Evolutionary conservation across 2,113 vertebrate genomes (phyloP).

Genomic region (Bos taurus): ARS-UCD2.0 NC_037348.1:23657501-23658000

Average conservation of each 20-base stretch:
- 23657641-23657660: neutral
- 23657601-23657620: neutral
- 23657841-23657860: rapidly evolving
- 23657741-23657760: neutral
- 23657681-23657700: neutral
- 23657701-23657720: neutral
- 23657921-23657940: neutral
- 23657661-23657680: neutral
- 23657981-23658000: neutral
- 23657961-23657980: neutral
- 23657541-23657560: neutral
- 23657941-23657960: neutral
- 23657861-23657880: neutral
- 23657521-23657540: neutral
- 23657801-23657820: neutral
- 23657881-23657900: neutral
- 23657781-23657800: neutral
- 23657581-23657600: neutral
- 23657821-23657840: neutral
- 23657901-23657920: neutral
- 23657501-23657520: neutral
- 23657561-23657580: neutral
- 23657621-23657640: neutral
- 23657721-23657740: neutral
- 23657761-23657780: neutral